Evolutionary conservation across 2,888 invertebrate genomes (phyloP), one percentile per base, ranked within the genome.

Genomic region (Lasioglossum pauxillum): DNA sequence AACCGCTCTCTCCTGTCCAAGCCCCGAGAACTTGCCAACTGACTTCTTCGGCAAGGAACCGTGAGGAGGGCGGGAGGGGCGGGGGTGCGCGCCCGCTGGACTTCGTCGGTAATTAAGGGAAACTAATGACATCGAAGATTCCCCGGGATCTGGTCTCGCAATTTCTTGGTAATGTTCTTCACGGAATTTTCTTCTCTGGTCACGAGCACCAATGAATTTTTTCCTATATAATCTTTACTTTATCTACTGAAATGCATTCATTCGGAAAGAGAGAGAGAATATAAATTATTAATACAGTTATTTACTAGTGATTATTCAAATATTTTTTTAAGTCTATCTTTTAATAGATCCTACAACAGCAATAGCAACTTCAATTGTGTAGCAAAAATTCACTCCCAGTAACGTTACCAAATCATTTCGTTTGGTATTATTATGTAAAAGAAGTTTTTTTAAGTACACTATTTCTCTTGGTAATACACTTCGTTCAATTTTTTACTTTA

Each of bases 11-110:
- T 80, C 80, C 82, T 83, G 84, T 82, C 78, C 89, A 76, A 82
- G 90, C 75, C 46, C 80, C 85, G 83, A 69, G 80, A 90, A 91
- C 91, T 90, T 88, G 88, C 91, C 60, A 84, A 89, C 71, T 75
- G 86, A 85, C 83, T 90, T 89, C 84, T 87, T 87, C 89, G 89
- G 85, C 80, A 82, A 72, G 53, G 8, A 31, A 7, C 57, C 71
- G 78, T 0, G 46, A 0, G 46, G 16, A 35, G 46, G 5, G 16
- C 0, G 46, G 16, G 44, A 3, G 49, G 73, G 23, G 31, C 12
- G 35, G 8, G 69, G 23, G 69, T n/a, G n/a, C 38, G 38, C n/a
- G 16, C 5, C 35, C 46, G 35, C 27, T 67, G 71, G 72, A 41
- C 67, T 10, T 46, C 23, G 12, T 41, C 57, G 73, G 75, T 71